Evolutionary conservation across 2,113 vertebrate species (phyloP).

Genomic region (Rhynchomys soricoides): DNA sequence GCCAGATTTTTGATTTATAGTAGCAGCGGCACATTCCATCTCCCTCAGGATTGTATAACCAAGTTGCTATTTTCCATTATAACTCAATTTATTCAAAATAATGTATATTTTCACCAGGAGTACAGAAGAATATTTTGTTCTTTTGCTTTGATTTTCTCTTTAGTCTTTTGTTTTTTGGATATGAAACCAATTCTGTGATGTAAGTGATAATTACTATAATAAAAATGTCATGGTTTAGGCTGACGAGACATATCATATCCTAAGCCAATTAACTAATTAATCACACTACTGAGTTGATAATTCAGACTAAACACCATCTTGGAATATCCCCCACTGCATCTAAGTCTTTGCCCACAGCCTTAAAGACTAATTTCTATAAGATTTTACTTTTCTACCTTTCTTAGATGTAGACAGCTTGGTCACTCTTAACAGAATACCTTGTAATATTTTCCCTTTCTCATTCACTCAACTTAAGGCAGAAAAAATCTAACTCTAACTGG

Average conservation of each 20-base stretch:
- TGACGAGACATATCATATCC: neutral
- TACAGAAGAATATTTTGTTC: neutral
- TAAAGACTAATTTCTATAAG: neutral
- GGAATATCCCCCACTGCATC: neutral
- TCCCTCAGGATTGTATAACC: neutral
- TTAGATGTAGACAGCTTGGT: neutral
- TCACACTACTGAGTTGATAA: neutral
- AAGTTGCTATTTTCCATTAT: neutral
- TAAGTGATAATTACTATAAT: neutral
- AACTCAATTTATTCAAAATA: neutral
- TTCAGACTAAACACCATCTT: neutral
- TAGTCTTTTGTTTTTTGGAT: neutral
- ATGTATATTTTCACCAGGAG: neutral
- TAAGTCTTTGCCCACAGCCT: neutral
- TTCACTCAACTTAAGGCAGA: constrained; percentile 19
- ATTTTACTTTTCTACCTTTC: neutral
- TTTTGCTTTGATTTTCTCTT: neutral
- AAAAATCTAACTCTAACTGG: constrained; percentile 63
- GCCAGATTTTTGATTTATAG: neutral
- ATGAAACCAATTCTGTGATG: neutral
- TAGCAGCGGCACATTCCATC: neutral
- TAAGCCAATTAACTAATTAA: neutral
- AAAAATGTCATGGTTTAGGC: neutral
- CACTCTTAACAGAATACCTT: neutral
- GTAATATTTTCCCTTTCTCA: constrained; percentile 27